Conservation (phyloP, 2,113 vertebrate genomes). For the Ceratotherium simum region DNA sequence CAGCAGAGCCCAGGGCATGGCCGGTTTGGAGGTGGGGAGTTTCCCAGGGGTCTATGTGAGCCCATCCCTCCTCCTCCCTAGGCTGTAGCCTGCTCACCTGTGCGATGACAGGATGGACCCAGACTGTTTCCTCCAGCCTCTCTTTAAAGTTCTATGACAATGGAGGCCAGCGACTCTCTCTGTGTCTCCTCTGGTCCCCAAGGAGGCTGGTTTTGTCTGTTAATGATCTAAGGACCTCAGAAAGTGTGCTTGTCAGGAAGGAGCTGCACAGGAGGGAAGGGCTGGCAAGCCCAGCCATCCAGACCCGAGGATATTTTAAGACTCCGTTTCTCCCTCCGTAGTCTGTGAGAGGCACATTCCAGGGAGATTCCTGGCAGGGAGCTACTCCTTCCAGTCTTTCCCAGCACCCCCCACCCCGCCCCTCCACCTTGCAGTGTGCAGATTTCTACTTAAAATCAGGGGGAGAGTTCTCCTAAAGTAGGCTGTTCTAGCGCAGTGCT, state of each 20-base stretch:
- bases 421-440: neutral
- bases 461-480: neutral
- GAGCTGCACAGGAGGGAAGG: neutral
- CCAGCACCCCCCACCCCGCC: neutral
- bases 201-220: neutral
- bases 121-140: too few species aligned
- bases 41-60: neutral
- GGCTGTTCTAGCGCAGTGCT: neutral
- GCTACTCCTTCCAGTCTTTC: neutral
- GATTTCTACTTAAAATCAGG: neutral
- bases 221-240: neutral
- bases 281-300: rapidly evolving
- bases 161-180: neutral
- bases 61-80: neutral
- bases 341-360: too few species aligned
- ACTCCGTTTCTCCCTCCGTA: neutral
- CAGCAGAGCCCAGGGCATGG: neutral
- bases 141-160: neutral
- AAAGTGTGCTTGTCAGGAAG: neutral
- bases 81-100: neutral
- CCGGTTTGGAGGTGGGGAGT: neutral
- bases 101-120: neutral
- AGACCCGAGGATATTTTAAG: neutral
- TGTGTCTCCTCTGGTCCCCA: neutral
- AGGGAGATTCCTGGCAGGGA: neutral